A percentile compares a stretch with the other conserved stretches of the same genome.
phyloP scores from a whole-genome alignment of 2,888 invertebrate species.

The Scaptomyza cyrtandrae region DNA sequence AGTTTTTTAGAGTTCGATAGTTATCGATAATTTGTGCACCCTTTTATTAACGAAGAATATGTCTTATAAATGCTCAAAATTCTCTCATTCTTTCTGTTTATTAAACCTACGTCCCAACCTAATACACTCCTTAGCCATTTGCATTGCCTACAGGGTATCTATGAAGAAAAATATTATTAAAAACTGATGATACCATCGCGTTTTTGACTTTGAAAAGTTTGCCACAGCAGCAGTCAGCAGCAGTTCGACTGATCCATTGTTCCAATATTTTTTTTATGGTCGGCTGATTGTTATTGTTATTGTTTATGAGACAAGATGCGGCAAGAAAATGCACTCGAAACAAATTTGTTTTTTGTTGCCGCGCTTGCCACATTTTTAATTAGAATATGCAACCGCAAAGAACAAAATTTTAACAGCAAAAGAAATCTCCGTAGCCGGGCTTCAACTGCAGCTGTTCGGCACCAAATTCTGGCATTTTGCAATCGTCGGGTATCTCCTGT shows the following conservation, averaged over 20 bases:
- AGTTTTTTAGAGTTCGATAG: too few relatives aligned
- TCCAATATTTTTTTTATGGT: constrained; percentile 54
- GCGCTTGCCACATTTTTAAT: constrained; percentile 36
- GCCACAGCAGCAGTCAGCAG: constrained; percentile 39
- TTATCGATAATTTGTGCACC: too few relatives aligned
- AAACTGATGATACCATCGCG: constrained; percentile 81
- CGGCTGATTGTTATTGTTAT: constrained; percentile 70
- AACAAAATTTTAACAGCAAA: constrained; percentile 56
- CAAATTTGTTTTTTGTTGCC: constrained; percentile 43
- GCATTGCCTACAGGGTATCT: constrained; percentile 2
- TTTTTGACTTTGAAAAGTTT: constrained; percentile 81
- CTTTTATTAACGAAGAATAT: too few relatives aligned
- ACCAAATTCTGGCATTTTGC: constrained; percentile 36
- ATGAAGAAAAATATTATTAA: constrained; percentile 13
- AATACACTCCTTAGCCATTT: too few relatives aligned
- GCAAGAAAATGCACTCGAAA: constrained; percentile 65
- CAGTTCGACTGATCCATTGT: constrained; percentile 59
- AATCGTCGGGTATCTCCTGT: constrained; percentile 14
- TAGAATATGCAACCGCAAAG: not conserved
- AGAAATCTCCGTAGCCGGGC: constrained; percentile 58
- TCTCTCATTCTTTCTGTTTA: too few relatives aligned
- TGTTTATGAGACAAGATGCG: constrained; percentile 55
- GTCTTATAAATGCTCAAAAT: too few relatives aligned
- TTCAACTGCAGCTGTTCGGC: constrained; percentile 36
- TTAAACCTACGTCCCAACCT: too few relatives aligned